Base-by-base conservation (phyloP, 2,888 invertebrate species). In the Cheilosia grossa region DNA sequence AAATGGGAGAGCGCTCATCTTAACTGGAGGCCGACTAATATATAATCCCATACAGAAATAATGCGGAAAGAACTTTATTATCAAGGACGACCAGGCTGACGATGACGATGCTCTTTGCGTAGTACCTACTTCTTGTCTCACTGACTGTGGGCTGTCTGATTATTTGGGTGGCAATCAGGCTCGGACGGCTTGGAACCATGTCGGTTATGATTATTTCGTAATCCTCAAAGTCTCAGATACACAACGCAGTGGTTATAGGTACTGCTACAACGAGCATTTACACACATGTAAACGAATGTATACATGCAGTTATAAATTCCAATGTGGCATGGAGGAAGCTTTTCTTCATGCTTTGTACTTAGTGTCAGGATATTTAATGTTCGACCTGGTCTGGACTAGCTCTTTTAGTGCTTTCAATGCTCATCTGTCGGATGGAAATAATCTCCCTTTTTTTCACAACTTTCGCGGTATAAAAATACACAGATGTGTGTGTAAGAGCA, bases 151-250 rank as follows among this genome's bases (percentile, higher is more conserved):
- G 64, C 24, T 30, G 74, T 37, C 66, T 51, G 49, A 67, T 59
- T 77, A 67, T 75, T 69, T 40, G 44, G 70, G 73, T 56, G 58
- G 74, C 74, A 70, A 82, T 73, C 66, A 80, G 70, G 47, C 59
- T 53, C 64, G 42, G 53, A 69, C 63, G 51, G 27, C 69, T 70
- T 70, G 64, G 42, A 59, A 70, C 69, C 80, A 59, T 51, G 77
- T 63, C 27, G 72, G 61, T 74, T 77, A 81, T 85, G 81, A 81
- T 75, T 81, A 81, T 80, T 75, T 75, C 80, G 83, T 85, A 75
- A 80, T 85, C 81, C 75, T 42, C 67, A 75, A 81, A 81, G 75
- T 75, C 58, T 70, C 72, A 63, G 53, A 79, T 64, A 79, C 40
- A 51, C 7, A 69, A 56, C 51, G 33, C 33, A 70, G 24, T 63